phyloP scores from a whole-genome alignment of 2,113 vertebrate species.

The Tachycineta bicolor region DNA sequence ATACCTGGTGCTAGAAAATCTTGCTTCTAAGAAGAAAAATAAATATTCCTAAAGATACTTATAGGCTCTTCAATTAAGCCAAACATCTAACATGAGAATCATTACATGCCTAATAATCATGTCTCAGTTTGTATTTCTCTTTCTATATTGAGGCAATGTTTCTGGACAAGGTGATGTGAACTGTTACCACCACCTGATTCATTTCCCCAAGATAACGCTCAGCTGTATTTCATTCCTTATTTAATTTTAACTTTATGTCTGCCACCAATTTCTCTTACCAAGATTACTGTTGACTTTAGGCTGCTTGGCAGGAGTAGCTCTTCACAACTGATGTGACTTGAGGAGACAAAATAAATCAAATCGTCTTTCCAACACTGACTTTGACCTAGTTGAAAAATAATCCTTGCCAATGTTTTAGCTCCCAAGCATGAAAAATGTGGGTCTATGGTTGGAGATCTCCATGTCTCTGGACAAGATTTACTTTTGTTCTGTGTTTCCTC shows the following conservation, averaged over 20 bases:
- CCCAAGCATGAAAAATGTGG: background rate
- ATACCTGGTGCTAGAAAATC: background rate
- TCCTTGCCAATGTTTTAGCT: conserved; percentile 13
- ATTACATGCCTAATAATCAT: background rate
- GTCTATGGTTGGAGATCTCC: background rate
- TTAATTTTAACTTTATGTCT: background rate
- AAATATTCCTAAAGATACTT: background rate
- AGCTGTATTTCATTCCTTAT: background rate
- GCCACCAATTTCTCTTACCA: background rate
- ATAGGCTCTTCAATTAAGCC: background rate
- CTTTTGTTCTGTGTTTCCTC: background rate
- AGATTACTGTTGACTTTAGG: conserved; percentile 32
- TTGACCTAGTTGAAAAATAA: conserved; percentile 48
- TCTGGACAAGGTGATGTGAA: background rate
- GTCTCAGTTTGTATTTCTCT: background rate
- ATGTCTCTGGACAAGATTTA: background rate
- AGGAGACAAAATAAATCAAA: conserved; percentile 48
- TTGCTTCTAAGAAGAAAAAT: background rate
- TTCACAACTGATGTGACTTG: background rate
- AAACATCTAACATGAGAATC: background rate
- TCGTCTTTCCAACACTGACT: conserved; percentile 8
- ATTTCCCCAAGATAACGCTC: background rate
- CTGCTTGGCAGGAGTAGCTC: background rate
- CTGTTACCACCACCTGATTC: background rate
- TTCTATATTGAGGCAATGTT: background rate